Percentiles rank a stretch among this genome's conserved stretches.
These are phyloP conservation scores for Gorsachius goisagi DNA, from an alignment of 2,113 vertebrate genomes.

Conservation along the genomic window DNA sequence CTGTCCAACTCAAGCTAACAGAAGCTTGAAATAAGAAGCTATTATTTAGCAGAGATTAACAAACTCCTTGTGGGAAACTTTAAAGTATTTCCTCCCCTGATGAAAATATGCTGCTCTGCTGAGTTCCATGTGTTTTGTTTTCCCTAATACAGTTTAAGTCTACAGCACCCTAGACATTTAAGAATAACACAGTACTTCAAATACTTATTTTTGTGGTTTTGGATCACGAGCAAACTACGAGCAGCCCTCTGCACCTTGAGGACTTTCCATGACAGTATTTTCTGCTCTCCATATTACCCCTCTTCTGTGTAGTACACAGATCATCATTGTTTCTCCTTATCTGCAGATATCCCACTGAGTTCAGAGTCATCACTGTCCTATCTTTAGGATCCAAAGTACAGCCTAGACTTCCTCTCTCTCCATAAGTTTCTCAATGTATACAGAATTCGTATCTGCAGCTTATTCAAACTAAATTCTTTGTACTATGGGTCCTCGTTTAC, in stretches of 20 bases:
- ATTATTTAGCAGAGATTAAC: background rate
- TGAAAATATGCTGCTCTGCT: background rate
- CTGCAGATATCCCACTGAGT: background rate
- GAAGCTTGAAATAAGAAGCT: background rate
- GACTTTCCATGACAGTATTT: background rate
- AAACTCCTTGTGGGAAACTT: background rate
- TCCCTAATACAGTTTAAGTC: background rate
- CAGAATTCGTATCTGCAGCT: background rate
- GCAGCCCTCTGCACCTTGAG: background rate
- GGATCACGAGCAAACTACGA: background rate
- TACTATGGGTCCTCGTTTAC: background rate
- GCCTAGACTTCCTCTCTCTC: too few species aligned
- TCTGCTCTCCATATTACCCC: background rate
- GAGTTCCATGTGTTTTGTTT: background rate
- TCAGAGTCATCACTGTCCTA: background rate
- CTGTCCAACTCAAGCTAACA: background rate
- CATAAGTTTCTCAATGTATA: background rate
- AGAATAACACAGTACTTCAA: background rate
- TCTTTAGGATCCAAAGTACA: background rate
- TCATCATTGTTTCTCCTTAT: background rate
- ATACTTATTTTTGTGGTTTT: background rate
- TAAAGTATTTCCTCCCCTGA: background rate
- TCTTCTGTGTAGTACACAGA: background rate
- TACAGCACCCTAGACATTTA: background rate
- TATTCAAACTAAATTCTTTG: background rate